Evolutionary conservation across 2,888 invertebrate genomes (phyloP).

Genomic region (Nezara viridula): DNA sequence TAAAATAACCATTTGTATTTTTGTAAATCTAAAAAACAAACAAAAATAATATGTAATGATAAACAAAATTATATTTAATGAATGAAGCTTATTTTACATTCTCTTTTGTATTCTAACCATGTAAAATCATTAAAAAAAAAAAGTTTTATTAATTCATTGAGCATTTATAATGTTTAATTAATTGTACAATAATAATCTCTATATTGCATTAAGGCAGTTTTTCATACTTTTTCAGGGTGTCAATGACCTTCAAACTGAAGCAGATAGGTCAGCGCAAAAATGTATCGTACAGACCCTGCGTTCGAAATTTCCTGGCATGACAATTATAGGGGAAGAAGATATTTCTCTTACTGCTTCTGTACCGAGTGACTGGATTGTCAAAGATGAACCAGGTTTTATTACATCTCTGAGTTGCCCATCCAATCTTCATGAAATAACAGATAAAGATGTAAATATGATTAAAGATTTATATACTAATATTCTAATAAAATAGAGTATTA

Average conservation of each 20-base stretch:
- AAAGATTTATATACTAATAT: not conserved
- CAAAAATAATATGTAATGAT: too few relatives aligned
- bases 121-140: not conserved
- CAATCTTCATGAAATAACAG: constrained; percentile 75
- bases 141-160: not conserved
- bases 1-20: too few relatives aligned
- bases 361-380: constrained; percentile 73
- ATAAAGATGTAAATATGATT: constrained; percentile 77
- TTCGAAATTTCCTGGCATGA: constrained; percentile 85
- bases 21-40: too few relatives aligned
- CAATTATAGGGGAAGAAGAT: constrained; percentile 94
- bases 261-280: constrained; percentile 94
- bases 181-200: not conserved
- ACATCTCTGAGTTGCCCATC: constrained; percentile 80
- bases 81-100: too few relatives aligned
- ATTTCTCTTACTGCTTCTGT: constrained; percentile 69
- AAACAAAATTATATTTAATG: too few relatives aligned
- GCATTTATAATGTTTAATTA: not conserved
- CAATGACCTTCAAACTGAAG: constrained; percentile 97
- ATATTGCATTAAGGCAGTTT: not conserved
- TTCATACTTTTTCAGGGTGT: constrained; percentile 75
- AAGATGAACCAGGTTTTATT: constrained; percentile 77
- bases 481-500: not conserved
- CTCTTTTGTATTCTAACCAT: too few relatives aligned
- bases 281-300: constrained; percentile 80